phyloP scores from a whole-genome alignment of 2,797 vertebrate genomes.

The Eulemur rubriventer region DNA sequence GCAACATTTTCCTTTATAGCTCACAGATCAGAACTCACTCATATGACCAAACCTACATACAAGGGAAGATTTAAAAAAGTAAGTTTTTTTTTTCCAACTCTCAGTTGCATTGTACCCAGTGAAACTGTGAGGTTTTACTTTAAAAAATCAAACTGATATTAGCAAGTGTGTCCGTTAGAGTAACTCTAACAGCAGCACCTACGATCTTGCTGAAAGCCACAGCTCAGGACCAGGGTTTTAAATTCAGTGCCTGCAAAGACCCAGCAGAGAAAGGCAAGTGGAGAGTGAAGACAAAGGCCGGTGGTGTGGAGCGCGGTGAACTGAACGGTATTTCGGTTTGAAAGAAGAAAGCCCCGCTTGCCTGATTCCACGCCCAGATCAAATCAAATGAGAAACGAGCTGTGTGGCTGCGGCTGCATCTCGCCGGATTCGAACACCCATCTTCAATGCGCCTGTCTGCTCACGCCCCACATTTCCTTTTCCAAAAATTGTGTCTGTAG shows the following conservation, averaged over 20 bases:
- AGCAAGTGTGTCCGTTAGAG: background rate
- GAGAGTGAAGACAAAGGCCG: rapidly evolving
- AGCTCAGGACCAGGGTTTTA: background rate
- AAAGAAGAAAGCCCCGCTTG: background rate
- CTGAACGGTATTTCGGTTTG: background rate
- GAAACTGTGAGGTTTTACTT: background rate
- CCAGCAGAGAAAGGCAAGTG: background rate
- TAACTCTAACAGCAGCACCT: background rate
- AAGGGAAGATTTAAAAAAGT: background rate
- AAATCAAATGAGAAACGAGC: background rate
- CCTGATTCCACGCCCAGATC: background rate
- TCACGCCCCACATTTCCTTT: background rate
- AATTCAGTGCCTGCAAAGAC: too few relatives aligned
- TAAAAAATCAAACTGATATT: too few relatives aligned
- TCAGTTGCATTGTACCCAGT: too few relatives aligned
- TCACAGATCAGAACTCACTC: background rate
- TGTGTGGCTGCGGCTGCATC: too few relatives aligned
- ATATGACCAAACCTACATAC: background rate
- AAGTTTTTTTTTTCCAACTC: too few relatives aligned
- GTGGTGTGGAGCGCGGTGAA: background rate
- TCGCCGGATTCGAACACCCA: rapidly evolving
- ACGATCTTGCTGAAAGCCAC: background rate
- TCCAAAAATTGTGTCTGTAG: background rate
- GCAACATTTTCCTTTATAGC: background rate
- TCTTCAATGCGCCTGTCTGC: background rate